Percentiles rank a stretch among this genome's conserved stretches.
phyloP scores from a whole-genome alignment of 2,113 vertebrate species.

The Esox niger region DNA sequence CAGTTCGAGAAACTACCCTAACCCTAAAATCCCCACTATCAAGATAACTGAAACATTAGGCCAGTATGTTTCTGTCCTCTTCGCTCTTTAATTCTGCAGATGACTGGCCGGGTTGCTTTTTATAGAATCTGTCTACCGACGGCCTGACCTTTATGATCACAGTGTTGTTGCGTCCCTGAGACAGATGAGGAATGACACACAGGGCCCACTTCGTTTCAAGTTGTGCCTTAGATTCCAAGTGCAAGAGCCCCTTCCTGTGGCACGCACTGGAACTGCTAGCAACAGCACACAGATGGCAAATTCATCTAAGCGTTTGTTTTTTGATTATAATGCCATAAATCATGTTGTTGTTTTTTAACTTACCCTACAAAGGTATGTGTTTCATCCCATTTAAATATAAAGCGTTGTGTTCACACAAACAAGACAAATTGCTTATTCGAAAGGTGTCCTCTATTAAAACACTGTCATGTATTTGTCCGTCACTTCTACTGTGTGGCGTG shows the following conservation, averaged over 20 bases:
- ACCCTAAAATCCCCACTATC: not conserved
- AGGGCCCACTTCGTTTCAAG: not conserved
- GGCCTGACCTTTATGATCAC: conserved; percentile 54
- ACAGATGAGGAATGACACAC: conserved; percentile 35
- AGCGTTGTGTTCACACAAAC: not conserved
- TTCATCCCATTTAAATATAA: not conserved
- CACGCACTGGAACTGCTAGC: not conserved
- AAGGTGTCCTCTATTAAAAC: not conserved
- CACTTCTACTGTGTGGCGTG: not conserved
- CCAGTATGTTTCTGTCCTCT: not conserved
- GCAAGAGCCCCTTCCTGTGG: conserved; percentile 64
- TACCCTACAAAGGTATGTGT: not conserved
- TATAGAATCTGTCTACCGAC: not conserved
- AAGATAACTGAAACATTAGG: not conserved
- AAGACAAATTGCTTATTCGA: not conserved
- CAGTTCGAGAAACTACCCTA: not conserved
- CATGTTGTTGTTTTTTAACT: not conserved
- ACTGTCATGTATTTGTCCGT: not conserved
- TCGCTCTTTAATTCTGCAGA: not conserved
- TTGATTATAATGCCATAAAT: not conserved
- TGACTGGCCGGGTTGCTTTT: not conserved
- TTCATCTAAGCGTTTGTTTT: not conserved
- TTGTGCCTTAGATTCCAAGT: conserved; percentile 4
- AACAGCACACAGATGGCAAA: not conserved
- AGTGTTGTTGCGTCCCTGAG: conserved; percentile 44